Conservation (phyloP, 1,140 invertebrate species). For the Drosophila ercepeae region DNA sequence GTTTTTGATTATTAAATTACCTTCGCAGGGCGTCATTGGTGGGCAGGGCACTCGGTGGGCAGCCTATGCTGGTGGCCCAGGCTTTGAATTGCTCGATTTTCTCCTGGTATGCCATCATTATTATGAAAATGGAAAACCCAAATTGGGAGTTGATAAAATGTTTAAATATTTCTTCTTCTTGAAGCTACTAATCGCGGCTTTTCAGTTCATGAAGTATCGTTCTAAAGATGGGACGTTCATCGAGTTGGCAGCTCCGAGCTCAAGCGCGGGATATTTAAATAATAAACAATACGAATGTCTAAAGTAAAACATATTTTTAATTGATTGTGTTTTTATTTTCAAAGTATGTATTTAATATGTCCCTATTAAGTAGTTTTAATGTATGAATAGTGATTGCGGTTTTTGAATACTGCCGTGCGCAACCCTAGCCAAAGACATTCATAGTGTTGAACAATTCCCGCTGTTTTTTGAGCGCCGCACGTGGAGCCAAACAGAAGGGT, state of each 20-base stretch:
- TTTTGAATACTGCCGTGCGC: neutral
- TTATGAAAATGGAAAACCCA: conserved; percentile 4
- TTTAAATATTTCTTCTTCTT: conserved; percentile 4
- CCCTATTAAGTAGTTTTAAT: too few species aligned
- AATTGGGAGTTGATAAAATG: neutral
- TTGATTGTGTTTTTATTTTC: neutral
- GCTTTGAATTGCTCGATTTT: conserved; percentile 53
- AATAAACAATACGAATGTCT: neutral
- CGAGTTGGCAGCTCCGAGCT: neutral
- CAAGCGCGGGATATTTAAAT: neutral
- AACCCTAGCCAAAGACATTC: neutral
- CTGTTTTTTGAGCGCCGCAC: conserved; percentile 35
- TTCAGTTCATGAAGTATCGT: neutral
- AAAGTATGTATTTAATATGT: neutral
- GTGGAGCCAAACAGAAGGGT: conserved; percentile 24
- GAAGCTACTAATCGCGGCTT: neutral
- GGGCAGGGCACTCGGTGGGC: conserved; percentile 56
- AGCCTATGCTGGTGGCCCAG: conserved; percentile 72
- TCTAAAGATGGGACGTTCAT: neutral
- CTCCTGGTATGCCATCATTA: conserved; percentile 57
- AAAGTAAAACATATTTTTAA: neutral
- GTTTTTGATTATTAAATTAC: conserved; percentile 40
- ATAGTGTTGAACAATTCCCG: conserved; percentile 5
- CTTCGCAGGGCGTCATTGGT: conserved; percentile 63
- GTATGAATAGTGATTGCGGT: too few species aligned